These are phyloP conservation scores for Brachypterus glaber DNA, from an alignment of 2,888 invertebrate species.

Conservation along the genomic window DNA sequence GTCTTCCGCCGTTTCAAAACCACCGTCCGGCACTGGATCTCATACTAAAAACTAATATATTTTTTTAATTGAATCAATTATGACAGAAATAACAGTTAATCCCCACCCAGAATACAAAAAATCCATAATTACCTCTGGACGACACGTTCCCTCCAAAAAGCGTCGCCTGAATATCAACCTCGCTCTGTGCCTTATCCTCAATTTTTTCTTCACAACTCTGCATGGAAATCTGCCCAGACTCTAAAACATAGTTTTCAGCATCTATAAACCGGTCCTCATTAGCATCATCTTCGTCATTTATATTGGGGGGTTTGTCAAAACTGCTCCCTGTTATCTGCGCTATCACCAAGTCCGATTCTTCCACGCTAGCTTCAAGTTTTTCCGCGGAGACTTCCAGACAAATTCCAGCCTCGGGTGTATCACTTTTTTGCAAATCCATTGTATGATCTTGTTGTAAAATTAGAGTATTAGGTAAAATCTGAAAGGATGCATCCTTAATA, in stretches of 20 bases:
- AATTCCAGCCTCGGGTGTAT: constrained; percentile 33
- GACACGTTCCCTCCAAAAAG: constrained; percentile 33
- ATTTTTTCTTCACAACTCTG: constrained; percentile 19
- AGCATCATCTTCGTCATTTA: constrained; percentile 44
- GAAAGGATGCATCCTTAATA: too few relatives aligned
- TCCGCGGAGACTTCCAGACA: constrained; percentile 31
- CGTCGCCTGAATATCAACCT: constrained; percentile 37
- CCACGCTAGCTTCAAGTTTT: constrained; percentile 38
- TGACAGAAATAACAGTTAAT: too few relatives aligned
- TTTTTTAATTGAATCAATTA: too few relatives aligned
- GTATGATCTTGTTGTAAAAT: constrained; percentile 39
- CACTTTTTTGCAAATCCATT: constrained; percentile 21
- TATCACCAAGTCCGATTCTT: constrained; percentile 40
- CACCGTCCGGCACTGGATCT: too few relatives aligned
- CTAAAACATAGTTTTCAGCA: constrained; percentile 69
- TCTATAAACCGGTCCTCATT: constrained; percentile 63
- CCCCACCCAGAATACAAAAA: too few relatives aligned
- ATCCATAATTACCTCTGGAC: constrained; percentile 20
- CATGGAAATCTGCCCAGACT: constrained; percentile 49
- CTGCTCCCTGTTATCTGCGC: constrained; percentile 26
- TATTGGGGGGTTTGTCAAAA: constrained; percentile 29
- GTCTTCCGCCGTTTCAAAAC: too few relatives aligned
- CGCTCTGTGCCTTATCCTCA: constrained; percentile 28
- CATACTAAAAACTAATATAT: too few relatives aligned
- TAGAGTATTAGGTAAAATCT: constrained; percentile 36